Conservation (phyloP, 2,888 invertebrate genomes). For the Thera britannica region DNA sequence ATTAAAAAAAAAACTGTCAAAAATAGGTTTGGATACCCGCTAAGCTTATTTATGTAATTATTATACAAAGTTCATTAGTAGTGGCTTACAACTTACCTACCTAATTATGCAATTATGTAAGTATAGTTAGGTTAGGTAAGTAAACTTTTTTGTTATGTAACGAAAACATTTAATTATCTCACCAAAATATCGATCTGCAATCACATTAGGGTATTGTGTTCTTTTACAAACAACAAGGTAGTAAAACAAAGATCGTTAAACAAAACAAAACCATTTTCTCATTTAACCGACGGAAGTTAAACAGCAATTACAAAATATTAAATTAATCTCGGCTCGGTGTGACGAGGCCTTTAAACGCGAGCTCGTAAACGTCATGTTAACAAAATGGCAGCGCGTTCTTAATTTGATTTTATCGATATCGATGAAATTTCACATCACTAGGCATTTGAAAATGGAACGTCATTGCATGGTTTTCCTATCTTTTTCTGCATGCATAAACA, state of each 20-base stretch:
- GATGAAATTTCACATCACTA: constrained; percentile 36
- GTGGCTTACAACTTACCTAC: no score
- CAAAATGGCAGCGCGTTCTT: constrained; percentile 56
- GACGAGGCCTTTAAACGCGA: constrained; percentile 37
- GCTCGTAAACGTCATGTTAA: constrained; percentile 64
- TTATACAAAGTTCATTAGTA: no score
- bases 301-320: constrained; percentile 71
- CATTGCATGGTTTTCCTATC: not conserved
- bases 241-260: constrained; percentile 43
- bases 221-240: constrained; percentile 33
- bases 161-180: no score
- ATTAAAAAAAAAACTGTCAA: not conserved
- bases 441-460: not conserved
- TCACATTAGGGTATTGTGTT: constrained; percentile 24
- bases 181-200: not conserved
- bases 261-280: constrained; percentile 58
- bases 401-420: constrained; percentile 47
- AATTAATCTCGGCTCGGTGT: constrained; percentile 60
- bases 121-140: no score
- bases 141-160: no score
- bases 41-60: no score
- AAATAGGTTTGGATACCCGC: no score
- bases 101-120: no score
- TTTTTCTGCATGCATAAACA: not conserved
- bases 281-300: constrained; percentile 64